Evolutionary conservation across 2,113 vertebrate genomes (phyloP).

Genomic region (western clawed frog (Xenopus tropicalis)): DNA sequence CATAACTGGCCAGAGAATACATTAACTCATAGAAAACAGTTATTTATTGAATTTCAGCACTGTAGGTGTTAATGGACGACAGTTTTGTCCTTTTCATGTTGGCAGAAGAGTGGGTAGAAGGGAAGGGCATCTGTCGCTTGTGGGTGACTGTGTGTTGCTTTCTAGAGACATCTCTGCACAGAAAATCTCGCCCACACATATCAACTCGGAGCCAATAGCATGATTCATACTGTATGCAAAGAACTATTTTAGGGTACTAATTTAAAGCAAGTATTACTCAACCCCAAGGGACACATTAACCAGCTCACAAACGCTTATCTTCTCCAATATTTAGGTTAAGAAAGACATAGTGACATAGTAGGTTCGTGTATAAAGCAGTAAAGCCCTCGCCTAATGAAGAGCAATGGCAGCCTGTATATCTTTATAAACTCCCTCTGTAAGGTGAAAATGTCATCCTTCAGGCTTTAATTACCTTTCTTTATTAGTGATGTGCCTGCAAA

Average conservation of each 20-base stretch:
- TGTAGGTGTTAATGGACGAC: constrained; percentile 29
- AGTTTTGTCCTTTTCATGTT: constrained; percentile 39
- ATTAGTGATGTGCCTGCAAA: no score
- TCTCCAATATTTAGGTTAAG: no score
- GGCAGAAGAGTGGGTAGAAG: constrained; percentile 34
- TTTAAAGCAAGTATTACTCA: constrained; percentile 15
- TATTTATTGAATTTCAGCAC: background rate
- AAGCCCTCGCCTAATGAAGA: no score
- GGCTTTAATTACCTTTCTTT: no score
- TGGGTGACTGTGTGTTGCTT: constrained; percentile 36
- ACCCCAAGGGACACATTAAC: background rate
- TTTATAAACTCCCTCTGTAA: no score
- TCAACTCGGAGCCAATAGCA: constrained; percentile 26
- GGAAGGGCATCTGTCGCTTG: constrained; percentile 28
- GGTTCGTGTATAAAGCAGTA: no score
- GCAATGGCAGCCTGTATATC: no score
- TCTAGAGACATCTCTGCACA: constrained; percentile 31
- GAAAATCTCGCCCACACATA: constrained; percentile 34
- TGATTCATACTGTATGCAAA: constrained; percentile 34
- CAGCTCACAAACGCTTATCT: no score
- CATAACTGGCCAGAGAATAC: no score
- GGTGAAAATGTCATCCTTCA: no score
- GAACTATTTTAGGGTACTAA: constrained; percentile 22
- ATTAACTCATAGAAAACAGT: no score
- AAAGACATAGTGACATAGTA: no score